Evolutionary conservation across 2,888 invertebrate species (phyloP), one percentile per base, ranked within the genome.

Genomic region (Nephrotoma appendiculata): DNA sequence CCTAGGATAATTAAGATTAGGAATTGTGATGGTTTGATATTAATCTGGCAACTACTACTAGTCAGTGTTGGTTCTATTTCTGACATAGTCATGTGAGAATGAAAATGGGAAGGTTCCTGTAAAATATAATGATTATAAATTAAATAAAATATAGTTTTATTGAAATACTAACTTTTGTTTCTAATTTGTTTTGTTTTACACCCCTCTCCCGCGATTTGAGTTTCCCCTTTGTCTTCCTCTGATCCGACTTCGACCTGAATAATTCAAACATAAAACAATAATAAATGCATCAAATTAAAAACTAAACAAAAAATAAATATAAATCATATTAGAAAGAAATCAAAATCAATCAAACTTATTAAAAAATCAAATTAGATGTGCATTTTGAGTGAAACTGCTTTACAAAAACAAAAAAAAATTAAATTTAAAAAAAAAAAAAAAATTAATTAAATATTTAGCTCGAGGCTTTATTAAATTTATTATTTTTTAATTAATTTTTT

Each of bases 101-200:
- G 87, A 11, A 86, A 87, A 86, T 87, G 87, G 57, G 86, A 87
- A 31, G 87, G 86, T 84, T 87, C 87, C 87, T 87, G 85, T 41
- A 83, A 84, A 84, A 41, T 15, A n/a, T 2, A 84, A 84, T 12
- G 6, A 3, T 12, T 6, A 71, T 2, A 83, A 41, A 83, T 83
- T 11, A 12, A 83, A 15, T 42, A 15, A n/a, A 41, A 42, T 83
- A 11, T 41, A n/a, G n/a, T 6, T 84, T 42, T 42, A 84, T 15
- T 71, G 12, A 71, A 84, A 84, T 42, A 84, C 84, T 15, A 42
- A 84, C 84, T 84, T 84, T 84, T 84, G 84, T 84, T 84, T 84
- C 84, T 43, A 84, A 42, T 84, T 84, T 84, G 42, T 84, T 84
- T 84, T 43, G 41, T 42, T 84, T 84, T 84, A 84, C 84, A 84